phyloP scores from a whole-genome alignment of 2,113 vertebrate genomes.

The Balaenoptera acutorostrata region DNA sequence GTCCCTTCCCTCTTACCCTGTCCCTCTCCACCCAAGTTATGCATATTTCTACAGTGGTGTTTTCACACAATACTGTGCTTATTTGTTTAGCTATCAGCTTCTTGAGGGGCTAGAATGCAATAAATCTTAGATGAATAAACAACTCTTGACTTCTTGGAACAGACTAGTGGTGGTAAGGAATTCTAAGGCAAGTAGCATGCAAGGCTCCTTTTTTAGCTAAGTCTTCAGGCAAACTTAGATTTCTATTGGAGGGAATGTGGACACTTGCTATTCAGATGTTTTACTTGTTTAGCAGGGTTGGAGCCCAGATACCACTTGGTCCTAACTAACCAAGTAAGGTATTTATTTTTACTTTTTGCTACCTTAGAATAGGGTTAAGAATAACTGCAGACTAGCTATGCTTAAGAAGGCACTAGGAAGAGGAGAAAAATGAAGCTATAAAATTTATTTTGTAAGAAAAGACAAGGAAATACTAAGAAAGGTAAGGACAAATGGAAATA shows the following conservation, averaged over 20 bases:
- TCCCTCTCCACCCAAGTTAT: background rate
- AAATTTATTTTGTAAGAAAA: slow-evolving; percentile 35
- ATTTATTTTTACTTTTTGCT: slow-evolving; percentile 29
- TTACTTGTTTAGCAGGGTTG: background rate
- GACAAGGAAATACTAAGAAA: background rate
- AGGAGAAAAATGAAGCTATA: slow-evolving; percentile 2
- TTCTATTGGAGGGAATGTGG: background rate
- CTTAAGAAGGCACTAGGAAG: background rate
- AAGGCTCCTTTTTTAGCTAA: background rate
- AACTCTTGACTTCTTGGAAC: background rate
- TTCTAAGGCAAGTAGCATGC: background rate
- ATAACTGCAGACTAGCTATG: background rate
- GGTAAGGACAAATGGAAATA: background rate
- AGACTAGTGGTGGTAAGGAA: background rate
- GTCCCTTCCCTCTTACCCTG: background rate
- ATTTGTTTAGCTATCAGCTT: background rate
- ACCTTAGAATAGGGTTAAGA: background rate
- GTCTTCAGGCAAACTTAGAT: background rate
- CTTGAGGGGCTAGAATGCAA: background rate
- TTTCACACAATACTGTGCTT: background rate
- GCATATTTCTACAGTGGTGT: background rate
- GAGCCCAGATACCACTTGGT: background rate
- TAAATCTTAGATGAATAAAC: slow-evolving; percentile 7
- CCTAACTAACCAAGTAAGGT: slow-evolving; percentile 29
- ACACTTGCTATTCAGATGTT: background rate